Percentiles rank a stretch among this genome's conserved stretches.
These are phyloP conservation scores for Platycercus adscitus DNA, from an alignment of 2,113 vertebrate genomes.

Conservation along the genomic window DNA sequence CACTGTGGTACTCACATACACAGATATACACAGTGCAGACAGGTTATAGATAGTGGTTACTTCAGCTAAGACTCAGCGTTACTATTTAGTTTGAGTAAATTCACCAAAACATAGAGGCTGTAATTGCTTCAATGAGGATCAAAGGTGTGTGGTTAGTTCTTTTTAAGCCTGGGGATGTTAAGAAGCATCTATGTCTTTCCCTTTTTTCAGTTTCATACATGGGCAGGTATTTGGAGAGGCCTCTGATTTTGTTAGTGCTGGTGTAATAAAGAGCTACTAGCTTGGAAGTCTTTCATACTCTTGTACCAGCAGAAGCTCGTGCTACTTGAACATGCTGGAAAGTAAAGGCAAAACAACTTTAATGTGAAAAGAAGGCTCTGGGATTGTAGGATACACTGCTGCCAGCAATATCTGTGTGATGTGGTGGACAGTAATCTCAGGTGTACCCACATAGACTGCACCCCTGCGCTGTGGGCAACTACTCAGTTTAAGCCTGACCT, in stretches of 20 bases:
- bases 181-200: fast-evolving
- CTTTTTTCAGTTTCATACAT: neutral
- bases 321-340: neutral
- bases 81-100: neutral
- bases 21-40: neutral
- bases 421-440: neutral
- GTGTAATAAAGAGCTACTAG: neutral
- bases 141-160: neutral
- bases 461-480: neutral
- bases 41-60: neutral
- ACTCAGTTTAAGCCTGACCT: neutral
- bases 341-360: neutral
- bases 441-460: neutral
- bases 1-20: fast-evolving
- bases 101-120: fast-evolving
- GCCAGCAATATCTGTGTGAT: fast-evolving
- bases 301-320: neutral
- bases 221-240: neutral
- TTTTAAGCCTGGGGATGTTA: neutral
- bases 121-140: neutral
- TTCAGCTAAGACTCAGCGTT: neutral
- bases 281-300: neutral
- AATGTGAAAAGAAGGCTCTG: neutral
- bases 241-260: neutral
- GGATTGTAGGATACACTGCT: neutral